Base-by-base conservation (phyloP, 30 jellyfish, hydroid and myxozoan species). In the Aurelia sp. region DNA sequence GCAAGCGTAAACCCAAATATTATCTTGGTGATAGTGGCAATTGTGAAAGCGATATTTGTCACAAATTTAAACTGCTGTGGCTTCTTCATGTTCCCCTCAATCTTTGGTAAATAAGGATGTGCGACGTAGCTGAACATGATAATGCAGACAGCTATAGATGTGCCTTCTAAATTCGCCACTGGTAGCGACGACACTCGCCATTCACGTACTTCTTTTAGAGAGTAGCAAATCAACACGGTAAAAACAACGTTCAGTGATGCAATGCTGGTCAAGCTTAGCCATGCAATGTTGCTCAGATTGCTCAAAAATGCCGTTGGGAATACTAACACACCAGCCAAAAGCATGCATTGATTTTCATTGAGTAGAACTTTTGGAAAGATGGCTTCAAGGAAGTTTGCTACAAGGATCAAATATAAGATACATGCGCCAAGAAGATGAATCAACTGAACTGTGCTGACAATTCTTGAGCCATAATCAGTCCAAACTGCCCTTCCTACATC, bases 361-460 rank as follows among this genome's bases (percentile, higher is more conserved):
- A 84, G 60, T 35, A 91, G 88, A 48, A 77, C 69, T 21, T 53
- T 31, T 19, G 95, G 95, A 51, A 91, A 81, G 61, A 84, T 63
- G n/a, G 87, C 84, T 69, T 91, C 78, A 33, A 91, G 79, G 53
- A 91, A 91, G 31, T 74, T 84, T 21, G 95, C 81, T 13, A 91
- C 82, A 13, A 91, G 96, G 18, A 91, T 77, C 73, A 91, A 74
- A 71, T 91, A 91, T 13, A 91, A 81, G 15, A 91, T 87, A 51
- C 97, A 91, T 33, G 96, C 97, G 31, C 97, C 97, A 84, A 91
- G 78, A 47, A 91, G 68, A 52, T 91, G 97, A 2, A 77, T 62
- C 85, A 91, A 60, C 67, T 91, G 97, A 11, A 85, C 91, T 4
- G 87, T 18, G 65, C 95, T 78, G 62, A 91, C 95, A 53, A 91